A percentile compares a stretch with the other conserved stretches of the same genome.
phyloP scores from a whole-genome alignment of 2,113 vertebrate genomes.

The Ornithorhynchus anatinus region DNA sequence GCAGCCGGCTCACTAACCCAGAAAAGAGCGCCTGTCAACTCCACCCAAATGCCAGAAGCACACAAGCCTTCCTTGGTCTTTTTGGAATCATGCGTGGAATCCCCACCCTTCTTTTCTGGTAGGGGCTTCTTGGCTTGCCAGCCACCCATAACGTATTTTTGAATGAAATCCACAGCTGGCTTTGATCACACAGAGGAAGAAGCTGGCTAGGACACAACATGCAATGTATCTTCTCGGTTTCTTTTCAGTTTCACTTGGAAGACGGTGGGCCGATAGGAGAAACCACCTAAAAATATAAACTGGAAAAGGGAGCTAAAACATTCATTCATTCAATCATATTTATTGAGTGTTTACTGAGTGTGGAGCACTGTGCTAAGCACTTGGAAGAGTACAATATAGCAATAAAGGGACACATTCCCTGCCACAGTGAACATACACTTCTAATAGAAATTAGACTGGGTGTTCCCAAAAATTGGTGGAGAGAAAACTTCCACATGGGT shows the following conservation, averaged over 20 bases:
- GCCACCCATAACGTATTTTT: background rate
- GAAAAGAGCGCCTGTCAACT: background rate
- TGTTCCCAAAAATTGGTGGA: no score
- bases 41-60: background rate
- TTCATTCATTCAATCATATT: no score
- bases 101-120: background rate
- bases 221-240: background rate
- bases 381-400: no score
- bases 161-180: background rate
- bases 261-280: background rate
- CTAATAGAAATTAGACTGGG: no score
- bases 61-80: background rate
- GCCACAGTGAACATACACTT: no score
- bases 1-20: background rate
- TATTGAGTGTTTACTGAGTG: no score
- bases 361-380: no score
- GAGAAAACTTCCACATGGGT: no score
- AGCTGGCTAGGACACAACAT: background rate
- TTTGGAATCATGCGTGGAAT: background rate
- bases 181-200: background rate
- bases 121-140: background rate
- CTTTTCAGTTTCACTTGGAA: background rate
- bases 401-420: no score
- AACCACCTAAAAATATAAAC: background rate
- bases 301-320: background rate